Evolutionary conservation across 2,113 vertebrate species (phyloP).

Genomic region (Syngnathoides biaculeatus): DNA sequence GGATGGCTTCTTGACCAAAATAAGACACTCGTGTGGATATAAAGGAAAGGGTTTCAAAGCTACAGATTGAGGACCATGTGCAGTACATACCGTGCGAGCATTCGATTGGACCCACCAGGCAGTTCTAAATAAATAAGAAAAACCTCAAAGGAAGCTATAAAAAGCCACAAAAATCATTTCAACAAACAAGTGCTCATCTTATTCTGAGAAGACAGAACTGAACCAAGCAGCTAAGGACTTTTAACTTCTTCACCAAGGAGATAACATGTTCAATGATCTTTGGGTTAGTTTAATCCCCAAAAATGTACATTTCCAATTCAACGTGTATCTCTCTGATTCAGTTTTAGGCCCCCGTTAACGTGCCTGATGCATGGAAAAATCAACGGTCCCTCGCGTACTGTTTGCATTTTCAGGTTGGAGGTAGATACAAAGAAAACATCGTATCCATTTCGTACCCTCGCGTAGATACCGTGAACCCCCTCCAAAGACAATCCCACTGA

Average conservation of each 20-base stretch:
- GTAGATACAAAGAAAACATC: slow-evolving; percentile 54
- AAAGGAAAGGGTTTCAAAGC: neutral
- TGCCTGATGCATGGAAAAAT: slow-evolving; percentile 19
- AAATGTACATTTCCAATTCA: too few species aligned
- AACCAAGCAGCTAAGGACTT: too few species aligned
- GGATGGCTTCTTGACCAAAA: neutral
- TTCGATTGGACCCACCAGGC: neutral
- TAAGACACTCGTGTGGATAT: neutral
- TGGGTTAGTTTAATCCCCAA: too few species aligned
- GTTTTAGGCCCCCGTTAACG: slow-evolving; percentile 20
- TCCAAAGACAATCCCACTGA: slow-evolving; percentile 45
- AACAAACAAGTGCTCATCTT: too few species aligned
- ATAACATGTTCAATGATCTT: too few species aligned
- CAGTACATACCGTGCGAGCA: neutral
- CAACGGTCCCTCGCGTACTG: slow-evolving; percentile 15
- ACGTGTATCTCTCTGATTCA: slow-evolving; percentile 6
- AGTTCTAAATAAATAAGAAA: neutral
- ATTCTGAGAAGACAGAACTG: too few species aligned
- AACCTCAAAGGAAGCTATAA: neutral
- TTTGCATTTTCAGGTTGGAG: slow-evolving; percentile 49
- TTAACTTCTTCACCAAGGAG: too few species aligned
- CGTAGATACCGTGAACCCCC: slow-evolving; percentile 36
- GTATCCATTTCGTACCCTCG: slow-evolving; percentile 47
- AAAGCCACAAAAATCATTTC: too few species aligned
- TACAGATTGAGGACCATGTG: neutral